phyloP scores from a whole-genome alignment of 2,888 invertebrate genomes.

The Habrosyne pyritoides region DNA sequence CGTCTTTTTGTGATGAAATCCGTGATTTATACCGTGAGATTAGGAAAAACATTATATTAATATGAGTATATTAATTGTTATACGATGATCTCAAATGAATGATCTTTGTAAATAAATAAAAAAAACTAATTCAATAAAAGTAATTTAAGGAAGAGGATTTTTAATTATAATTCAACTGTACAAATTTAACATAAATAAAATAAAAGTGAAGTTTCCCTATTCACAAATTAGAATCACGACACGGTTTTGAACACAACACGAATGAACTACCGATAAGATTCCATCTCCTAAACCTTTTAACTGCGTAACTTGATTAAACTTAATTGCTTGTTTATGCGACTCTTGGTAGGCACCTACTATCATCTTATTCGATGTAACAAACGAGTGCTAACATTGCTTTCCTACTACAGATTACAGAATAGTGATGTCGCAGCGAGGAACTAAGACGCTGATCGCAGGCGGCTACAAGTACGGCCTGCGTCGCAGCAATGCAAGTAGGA shows the following conservation, averaged over 20 bases:
- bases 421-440: constrained; percentile 29
- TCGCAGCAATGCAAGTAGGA: constrained; percentile 11
- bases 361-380: constrained; percentile 2
- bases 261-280: no score
- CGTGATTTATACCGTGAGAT: neutral
- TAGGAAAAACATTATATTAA: no score
- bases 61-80: neutral
- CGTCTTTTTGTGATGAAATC: neutral
- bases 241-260: no score
- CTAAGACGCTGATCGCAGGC: constrained; percentile 27
- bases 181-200: no score
- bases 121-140: neutral
- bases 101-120: neutral
- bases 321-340: no score
- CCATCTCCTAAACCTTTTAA: no score
- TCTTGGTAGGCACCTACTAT: no score
- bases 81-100: neutral
- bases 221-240: no score
- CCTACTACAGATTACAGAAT: constrained; percentile 16
- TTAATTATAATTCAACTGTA: no score
- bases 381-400: constrained; percentile 7
- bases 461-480: constrained; percentile 32
- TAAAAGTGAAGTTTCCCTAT: no score
- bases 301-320: no score
- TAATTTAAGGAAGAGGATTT: neutral